Conservation (phyloP, 2,797 vertebrate genomes). For the Glossophaga mutica region DNA sequence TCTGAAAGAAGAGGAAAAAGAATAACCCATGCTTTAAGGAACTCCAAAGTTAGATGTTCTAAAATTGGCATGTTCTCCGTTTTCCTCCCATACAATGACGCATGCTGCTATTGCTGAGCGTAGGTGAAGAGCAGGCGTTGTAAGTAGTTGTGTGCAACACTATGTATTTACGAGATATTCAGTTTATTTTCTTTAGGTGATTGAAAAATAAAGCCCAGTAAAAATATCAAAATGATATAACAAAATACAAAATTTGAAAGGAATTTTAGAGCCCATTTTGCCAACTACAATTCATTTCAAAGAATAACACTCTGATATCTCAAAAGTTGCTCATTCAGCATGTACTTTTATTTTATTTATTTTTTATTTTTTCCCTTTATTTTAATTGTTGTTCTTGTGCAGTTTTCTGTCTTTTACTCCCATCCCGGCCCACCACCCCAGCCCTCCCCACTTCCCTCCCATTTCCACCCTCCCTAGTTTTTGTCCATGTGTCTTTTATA, state of each 20-base stretch:
- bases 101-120: not conserved
- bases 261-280: not conserved
- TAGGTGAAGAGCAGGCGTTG: not conserved
- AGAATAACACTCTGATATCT: not conserved
- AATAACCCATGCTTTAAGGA: not conserved
- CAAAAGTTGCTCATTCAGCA: not conserved
- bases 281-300: not conserved
- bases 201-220: not conserved
- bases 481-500: no score
- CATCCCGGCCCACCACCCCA: no score
- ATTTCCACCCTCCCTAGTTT: no score
- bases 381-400: no score
- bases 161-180: not conserved
- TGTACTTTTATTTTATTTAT: no score
- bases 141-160: no score
- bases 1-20: conserved; percentile 40
- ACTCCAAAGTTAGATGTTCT: not conserved
- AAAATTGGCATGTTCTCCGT: not conserved
- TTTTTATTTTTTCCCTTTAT: no score
- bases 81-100: not conserved
- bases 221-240: not conserved
- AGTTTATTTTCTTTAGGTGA: not conserved
- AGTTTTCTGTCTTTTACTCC: no score
- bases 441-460: no score
- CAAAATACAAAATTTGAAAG: not conserved